Evolutionary conservation across 92 coral and sea anemone genomes (phyloP).

Genomic region (Epizoanthus scotinus): DNA sequence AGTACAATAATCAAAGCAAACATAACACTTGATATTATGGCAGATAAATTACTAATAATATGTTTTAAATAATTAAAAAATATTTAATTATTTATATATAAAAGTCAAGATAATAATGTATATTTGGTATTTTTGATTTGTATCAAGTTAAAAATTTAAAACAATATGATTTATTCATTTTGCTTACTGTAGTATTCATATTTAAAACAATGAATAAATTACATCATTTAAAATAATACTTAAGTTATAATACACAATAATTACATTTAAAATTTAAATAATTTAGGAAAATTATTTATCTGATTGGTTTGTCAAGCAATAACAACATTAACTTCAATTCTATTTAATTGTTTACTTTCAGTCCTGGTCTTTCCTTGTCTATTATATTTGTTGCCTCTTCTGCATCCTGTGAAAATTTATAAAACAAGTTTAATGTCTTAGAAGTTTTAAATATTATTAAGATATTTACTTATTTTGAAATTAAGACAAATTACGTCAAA

Average conservation of each 20-base stretch:
- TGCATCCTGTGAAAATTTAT: constrained; percentile 66
- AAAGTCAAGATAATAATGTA: no score
- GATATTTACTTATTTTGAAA: neutral
- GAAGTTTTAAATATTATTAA: neutral
- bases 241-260: neutral
- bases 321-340: neutral
- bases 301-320: no score
- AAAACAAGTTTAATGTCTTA: neutral
- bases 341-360: constrained; percentile 59
- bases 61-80: neutral
- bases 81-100: no score
- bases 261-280: neutral
- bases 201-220: no score
- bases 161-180: neutral
- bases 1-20: no score
- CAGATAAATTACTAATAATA: neutral
- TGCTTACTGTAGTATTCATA: no score
- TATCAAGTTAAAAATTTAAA: neutral
- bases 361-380: constrained; percentile 85
- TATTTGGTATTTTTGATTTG: neutral
- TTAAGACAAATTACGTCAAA: no score
- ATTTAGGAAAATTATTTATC: neutral
- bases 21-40: no score
- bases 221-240: neutral
- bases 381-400: constrained; percentile 82